A percentile compares a stretch with the other conserved stretches of the same genome.
Conservation (phyloP, 2,797 vertebrate species). For the Tolypeutes matacus region DNA sequence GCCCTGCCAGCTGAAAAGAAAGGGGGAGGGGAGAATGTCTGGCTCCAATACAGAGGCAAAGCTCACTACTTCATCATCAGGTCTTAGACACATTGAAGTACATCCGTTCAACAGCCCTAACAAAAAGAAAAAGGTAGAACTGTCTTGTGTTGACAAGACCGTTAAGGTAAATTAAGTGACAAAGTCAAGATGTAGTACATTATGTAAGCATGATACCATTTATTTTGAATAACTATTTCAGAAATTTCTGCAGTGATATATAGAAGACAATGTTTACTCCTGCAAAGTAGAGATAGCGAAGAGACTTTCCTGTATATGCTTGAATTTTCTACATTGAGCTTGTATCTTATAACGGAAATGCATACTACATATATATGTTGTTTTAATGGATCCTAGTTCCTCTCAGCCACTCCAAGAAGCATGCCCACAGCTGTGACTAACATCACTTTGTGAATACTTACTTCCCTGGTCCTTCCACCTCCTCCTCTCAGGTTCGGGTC, state of each 20-base stretch:
- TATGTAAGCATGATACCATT: neutral
- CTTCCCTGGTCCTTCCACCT: neutral
- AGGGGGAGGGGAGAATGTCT: slow-evolving; percentile 13
- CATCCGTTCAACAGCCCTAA: neutral
- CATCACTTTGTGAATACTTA: slow-evolving; percentile 1
- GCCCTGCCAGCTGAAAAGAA: slow-evolving; percentile 16
- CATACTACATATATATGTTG: neutral
- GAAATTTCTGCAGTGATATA: slow-evolving; percentile 4
- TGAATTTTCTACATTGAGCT: slow-evolving; percentile 41
- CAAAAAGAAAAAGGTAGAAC: slow-evolving; percentile 4
- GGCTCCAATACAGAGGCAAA: slow-evolving; percentile 50
- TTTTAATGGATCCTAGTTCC: neutral
- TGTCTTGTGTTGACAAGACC: slow-evolving; percentile 7
- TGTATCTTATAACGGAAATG: slow-evolving; percentile 29
- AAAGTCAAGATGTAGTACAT: neutral
- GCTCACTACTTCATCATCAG: neutral
- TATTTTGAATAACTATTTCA: slow-evolving; percentile 36
- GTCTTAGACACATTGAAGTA: neutral
- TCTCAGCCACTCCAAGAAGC: neutral
- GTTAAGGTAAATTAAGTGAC: slow-evolving; percentile 37
- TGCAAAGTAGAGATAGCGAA: neutral
- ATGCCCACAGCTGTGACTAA: neutral
- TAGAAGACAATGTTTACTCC: neutral
- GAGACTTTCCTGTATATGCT: neutral
- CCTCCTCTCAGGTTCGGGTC: neutral